Percentiles rank a stretch among this genome's conserved stretches.
Evolutionary conservation across 2,113 vertebrate species (phyloP).

Genomic region (Oreamnos americanus): DNA sequence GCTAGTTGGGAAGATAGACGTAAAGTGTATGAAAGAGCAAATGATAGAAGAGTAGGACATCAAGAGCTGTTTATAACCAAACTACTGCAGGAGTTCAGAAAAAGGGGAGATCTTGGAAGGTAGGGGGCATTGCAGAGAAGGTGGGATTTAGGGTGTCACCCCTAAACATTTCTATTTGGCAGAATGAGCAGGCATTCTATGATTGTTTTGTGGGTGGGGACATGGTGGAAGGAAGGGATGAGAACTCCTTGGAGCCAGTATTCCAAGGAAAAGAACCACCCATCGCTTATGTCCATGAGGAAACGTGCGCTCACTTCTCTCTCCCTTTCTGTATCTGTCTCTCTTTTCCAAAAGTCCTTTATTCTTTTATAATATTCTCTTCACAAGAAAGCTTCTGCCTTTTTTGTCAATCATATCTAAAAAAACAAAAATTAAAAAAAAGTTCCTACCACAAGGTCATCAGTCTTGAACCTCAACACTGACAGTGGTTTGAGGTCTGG

Average conservation of each 20-base stretch:
- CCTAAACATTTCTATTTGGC: not conserved
- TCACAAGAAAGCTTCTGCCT: not conserved
- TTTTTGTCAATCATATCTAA: not conserved
- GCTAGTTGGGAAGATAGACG: not conserved
- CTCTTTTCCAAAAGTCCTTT: not conserved
- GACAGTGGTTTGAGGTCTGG: not conserved
- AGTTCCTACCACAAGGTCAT: not conserved
- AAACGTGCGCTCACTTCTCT: not conserved
- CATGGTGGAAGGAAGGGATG: not conserved
- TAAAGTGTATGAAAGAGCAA: not conserved
- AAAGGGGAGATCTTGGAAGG: not conserved
- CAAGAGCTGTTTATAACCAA: not conserved
- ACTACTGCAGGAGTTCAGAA: not conserved
- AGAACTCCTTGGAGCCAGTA: not conserved
- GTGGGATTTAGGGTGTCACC: not conserved
- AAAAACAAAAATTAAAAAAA: not conserved
- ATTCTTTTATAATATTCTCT: not conserved
- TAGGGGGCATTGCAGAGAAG: not conserved
- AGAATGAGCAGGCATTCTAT: not conserved
- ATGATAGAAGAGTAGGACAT: not conserved
- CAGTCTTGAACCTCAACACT: not conserved
- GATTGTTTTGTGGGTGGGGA: not conserved
- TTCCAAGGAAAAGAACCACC: not conserved
- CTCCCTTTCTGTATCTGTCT: too few species aligned
- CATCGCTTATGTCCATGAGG: fast-evolving